Percentiles rank a stretch among this genome's conserved stretches.
Evolutionary conservation across 2,797 vertebrate genomes (phyloP).

Genomic region (Labeo calbasu): DNA sequence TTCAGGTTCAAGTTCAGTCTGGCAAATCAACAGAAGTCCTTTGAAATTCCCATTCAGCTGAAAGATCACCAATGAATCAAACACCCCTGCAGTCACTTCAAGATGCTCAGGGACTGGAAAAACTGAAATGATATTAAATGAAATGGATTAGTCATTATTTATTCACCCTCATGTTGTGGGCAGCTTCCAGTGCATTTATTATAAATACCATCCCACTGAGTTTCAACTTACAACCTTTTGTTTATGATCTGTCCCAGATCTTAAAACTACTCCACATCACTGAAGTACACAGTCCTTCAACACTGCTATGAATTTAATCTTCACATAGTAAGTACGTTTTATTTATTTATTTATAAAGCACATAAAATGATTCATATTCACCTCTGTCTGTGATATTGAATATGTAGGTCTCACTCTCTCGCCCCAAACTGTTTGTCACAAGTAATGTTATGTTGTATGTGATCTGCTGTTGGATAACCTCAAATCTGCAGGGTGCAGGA

Average conservation of each 20-base stretch:
- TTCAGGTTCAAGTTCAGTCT: conserved; percentile 56
- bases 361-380: conserved; percentile 29
- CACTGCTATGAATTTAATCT: background rate
- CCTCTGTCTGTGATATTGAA: conserved; percentile 73
- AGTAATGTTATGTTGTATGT: conserved; percentile 68
- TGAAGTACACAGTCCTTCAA: background rate
- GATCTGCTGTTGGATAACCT: conserved; percentile 52
- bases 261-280: background rate
- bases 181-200: background rate
- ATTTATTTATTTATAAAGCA: too few species aligned
- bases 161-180: background rate
- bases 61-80: conserved; percentile 60
- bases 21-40: conserved; percentile 60
- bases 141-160: background rate
- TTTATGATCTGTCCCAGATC: background rate
- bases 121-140: conserved; percentile 55
- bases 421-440: conserved; percentile 66
- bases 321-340: background rate
- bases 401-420: conserved; percentile 59
- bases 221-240: background rate
- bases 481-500: conserved; percentile 60
- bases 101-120: conserved; percentile 57
- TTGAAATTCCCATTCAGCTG: conserved; percentile 57
- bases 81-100: conserved; percentile 46
- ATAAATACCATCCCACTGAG: background rate